Evolutionary conservation across 2,888 invertebrate species (phyloP).

Genomic region (Drosophila parthenogenetica): DNA sequence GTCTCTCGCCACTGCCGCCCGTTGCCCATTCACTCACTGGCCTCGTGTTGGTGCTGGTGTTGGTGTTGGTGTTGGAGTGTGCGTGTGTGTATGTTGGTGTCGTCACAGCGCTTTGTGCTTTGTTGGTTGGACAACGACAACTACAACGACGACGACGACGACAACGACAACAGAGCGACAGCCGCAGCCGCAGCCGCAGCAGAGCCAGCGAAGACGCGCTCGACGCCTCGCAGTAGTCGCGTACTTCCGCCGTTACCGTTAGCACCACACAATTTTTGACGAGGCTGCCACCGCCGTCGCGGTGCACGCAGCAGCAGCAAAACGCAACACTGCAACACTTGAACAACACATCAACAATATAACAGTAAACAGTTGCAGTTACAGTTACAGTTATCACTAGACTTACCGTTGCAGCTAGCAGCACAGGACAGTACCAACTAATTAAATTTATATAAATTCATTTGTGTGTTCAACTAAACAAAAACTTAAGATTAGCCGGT

Average conservation of each 20-base stretch:
- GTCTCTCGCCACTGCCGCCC: conserved; percentile 19
- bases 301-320: conserved; percentile 65
- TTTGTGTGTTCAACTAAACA: neutral
- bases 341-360: neutral
- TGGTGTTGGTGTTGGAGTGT: conserved; percentile 42
- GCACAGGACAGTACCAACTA: conserved; percentile 6
- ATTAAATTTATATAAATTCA: neutral
- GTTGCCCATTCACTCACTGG: conserved; percentile 61
- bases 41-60: conserved; percentile 46
- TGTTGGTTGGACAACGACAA: conserved; percentile 64
- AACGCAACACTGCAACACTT: conserved; percentile 45
- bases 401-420: neutral
- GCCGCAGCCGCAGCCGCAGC: conserved; percentile 54
- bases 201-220: conserved; percentile 77
- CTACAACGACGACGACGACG: conserved; percentile 33
- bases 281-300: conserved; percentile 71
- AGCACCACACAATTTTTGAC: conserved; percentile 75
- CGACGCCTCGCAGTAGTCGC: conserved; percentile 75
- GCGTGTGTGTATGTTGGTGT: conserved; percentile 43
- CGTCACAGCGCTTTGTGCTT: conserved; percentile 68
- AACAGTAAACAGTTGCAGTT: conserved; percentile 51
- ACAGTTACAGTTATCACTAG: conserved; percentile 40
- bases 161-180: conserved; percentile 54
- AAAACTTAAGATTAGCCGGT: conserved; percentile 9
- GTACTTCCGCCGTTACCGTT: conserved; percentile 79